phyloP scores from a whole-genome alignment of 2,888 invertebrate species.

The Caenorhabditis sulstoni region DNA sequence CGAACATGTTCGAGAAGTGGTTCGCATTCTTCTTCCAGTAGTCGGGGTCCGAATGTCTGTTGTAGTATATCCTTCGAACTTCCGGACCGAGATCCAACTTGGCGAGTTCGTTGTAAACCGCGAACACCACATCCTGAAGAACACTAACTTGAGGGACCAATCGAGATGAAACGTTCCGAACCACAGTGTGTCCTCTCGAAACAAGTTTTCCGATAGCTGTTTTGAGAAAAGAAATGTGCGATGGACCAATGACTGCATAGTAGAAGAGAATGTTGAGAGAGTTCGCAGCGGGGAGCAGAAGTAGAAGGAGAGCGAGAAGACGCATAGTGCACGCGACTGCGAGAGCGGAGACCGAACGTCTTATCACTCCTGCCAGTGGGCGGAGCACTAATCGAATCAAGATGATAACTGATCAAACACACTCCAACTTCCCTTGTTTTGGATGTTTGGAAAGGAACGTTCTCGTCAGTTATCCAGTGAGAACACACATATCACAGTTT shows the following conservation, averaged over 20 bases:
- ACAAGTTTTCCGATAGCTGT: conserved; percentile 3
- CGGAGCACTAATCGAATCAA: neutral
- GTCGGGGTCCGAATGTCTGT: conserved; percentile 30
- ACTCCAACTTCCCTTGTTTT: too few species aligned
- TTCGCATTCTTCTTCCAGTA: conserved; percentile 33
- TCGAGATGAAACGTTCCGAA: neutral
- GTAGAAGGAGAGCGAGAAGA: neutral
- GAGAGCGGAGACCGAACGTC: conserved; percentile 3
- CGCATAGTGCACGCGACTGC: too few species aligned
- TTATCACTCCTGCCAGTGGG: neutral
- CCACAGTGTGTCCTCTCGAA: conserved; percentile 26
- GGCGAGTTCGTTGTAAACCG: conserved; percentile 33
- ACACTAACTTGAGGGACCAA: too few species aligned
- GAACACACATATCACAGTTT: too few species aligned
- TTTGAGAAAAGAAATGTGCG: conserved; percentile 29
- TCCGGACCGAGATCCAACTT: conserved; percentile 10
- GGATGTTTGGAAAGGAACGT: too few species aligned
- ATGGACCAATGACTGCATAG: conserved; percentile 33
- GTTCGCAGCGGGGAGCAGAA: neutral
- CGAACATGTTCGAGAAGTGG: conserved; percentile 39
- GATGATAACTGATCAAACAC: too few species aligned
- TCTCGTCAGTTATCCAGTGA: too few species aligned
- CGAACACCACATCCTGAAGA: conserved; percentile 33
- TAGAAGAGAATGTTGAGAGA: conserved; percentile 29
- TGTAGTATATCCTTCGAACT: conserved; percentile 37